These are phyloP conservation scores for Steatornis caripensis DNA, from an alignment of 2,113 vertebrate species.

Conservation along the genomic window DNA sequence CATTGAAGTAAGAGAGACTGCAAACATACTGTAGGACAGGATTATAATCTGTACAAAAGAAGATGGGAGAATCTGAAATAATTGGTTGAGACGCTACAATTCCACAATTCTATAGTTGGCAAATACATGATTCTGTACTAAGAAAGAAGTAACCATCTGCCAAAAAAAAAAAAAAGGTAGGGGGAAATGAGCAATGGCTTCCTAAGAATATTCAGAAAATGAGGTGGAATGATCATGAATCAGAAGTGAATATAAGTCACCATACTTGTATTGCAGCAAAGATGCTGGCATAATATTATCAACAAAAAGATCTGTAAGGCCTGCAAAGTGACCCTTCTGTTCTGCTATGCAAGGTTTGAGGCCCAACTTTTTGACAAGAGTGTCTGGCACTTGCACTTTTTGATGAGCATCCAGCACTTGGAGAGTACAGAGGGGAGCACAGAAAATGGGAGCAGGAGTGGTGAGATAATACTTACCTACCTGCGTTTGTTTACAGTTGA, in stretches of 20 bases:
- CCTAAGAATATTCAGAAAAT: not conserved
- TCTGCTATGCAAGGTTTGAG: not conserved
- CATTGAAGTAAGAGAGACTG: not conserved
- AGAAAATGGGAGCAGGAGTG: not conserved
- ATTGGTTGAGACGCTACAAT: not conserved
- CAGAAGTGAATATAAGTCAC: not conserved
- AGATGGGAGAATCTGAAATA: not conserved
- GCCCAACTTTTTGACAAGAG: not conserved
- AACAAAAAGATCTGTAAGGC: not conserved
- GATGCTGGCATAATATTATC: not conserved
- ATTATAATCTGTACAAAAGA: not conserved
- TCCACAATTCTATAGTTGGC: not conserved
- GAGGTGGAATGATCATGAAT: not conserved
- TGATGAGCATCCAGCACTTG: too few relatives aligned
- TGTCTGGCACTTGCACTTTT: too few relatives aligned
- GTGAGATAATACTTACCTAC: not conserved
- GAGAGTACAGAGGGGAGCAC: not conserved
- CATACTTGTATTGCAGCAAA: not conserved
- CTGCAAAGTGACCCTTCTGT: not conserved
- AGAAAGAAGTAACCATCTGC: not conserved
- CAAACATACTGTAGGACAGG: not conserved
- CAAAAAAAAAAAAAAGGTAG: not conserved
- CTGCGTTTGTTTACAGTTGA: accelerated
- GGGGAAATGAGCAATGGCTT: not conserved
- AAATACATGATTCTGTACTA: not conserved